Evolutionary conservation across 2,113 vertebrate species (phyloP), one percentile per base, ranked within the genome.

Genomic region (Gymnogyps californianus): DNA sequence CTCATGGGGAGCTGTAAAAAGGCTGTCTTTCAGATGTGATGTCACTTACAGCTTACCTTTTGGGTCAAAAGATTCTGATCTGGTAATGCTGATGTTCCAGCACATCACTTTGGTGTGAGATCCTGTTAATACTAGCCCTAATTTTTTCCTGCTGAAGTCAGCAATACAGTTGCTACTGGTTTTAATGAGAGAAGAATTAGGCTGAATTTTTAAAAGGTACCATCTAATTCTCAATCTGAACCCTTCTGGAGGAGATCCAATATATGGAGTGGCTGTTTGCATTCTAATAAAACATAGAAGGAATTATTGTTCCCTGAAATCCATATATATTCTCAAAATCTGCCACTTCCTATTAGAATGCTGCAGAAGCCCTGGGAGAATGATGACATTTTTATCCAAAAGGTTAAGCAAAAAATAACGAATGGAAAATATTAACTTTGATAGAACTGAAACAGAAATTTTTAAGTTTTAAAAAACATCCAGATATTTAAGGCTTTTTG

Each of bases 321-420:
- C 61, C 81, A 28, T 6, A 34, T 3, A 7, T 21, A 40, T 31
- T 47, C 89, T 84, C 57, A 42, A 91, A 75, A 65, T 34, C 87
- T 90, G 65, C 57, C 80, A 51, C 64, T 87, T 92, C 7, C 36
- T 21, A 44, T 92, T 92, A 87, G 67, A 31, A 78, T 65, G 69
- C 74, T 78, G 65, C 72, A 91, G 83, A 51, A 87, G 51, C 72
- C 80, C 91, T 28, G 42, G 55, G 77, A 96, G 87, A 76, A 84
- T 52, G 38, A 87, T 0, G 3, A 57, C 24, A 25, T 64, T 82
- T 76, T 84, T 52, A 89, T 66, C 36, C 57, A 17, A 95, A 89
- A 92, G 74, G 52, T 93, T 95, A 91, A 93, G 52, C 57, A 93
- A 78, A 89, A 90, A 71, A 87, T 59, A 87, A 91, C 47, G 24